Evolutionary conservation across 2,888 invertebrate genomes (phyloP).

Genomic region (Desoria tigrina): DNA sequence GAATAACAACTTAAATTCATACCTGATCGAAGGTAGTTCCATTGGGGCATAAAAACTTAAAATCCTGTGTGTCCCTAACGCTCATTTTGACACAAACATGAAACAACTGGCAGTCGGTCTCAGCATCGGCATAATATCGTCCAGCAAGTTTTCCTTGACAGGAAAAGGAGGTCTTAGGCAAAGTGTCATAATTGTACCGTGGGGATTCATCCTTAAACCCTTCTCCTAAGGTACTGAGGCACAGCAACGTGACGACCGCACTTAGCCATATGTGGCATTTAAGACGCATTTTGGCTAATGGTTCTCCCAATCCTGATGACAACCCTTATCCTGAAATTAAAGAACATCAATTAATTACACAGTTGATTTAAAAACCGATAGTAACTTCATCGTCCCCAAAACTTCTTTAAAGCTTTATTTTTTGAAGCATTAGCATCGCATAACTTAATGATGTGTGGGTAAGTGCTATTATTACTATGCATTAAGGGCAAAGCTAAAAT

Average conservation of each 20-base stretch:
- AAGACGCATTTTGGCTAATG: background rate
- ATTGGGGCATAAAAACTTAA: constrained; percentile 52
- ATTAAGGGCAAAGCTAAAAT: too few relatives aligned
- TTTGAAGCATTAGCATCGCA: too few relatives aligned
- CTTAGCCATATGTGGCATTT: background rate
- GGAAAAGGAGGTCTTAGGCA: constrained; percentile 49
- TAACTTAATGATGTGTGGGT: too few relatives aligned
- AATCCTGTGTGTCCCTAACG: constrained; percentile 46
- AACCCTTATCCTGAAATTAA: background rate
- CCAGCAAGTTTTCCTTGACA: constrained; percentile 49
- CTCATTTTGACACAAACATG: constrained; percentile 51
- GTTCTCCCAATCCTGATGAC: background rate
- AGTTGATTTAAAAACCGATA: too few relatives aligned
- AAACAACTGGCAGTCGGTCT: constrained; percentile 53
- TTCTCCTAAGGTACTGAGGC: constrained; percentile 25
- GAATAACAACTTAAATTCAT: too few relatives aligned
- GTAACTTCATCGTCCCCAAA: too few relatives aligned
- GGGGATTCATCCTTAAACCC: constrained; percentile 41
- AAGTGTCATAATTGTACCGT: constrained; percentile 42
- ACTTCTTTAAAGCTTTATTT: too few relatives aligned
- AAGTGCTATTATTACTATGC: too few relatives aligned
- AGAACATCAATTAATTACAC: background rate
- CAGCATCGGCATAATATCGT: constrained; percentile 51
- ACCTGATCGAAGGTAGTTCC: constrained; percentile 53
- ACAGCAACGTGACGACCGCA: background rate